Percentiles rank a stretch among this genome's conserved stretches.
Evolutionary conservation across 2,113 vertebrate species (phyloP).

Genomic region (Todiramphus chloris): DNA sequence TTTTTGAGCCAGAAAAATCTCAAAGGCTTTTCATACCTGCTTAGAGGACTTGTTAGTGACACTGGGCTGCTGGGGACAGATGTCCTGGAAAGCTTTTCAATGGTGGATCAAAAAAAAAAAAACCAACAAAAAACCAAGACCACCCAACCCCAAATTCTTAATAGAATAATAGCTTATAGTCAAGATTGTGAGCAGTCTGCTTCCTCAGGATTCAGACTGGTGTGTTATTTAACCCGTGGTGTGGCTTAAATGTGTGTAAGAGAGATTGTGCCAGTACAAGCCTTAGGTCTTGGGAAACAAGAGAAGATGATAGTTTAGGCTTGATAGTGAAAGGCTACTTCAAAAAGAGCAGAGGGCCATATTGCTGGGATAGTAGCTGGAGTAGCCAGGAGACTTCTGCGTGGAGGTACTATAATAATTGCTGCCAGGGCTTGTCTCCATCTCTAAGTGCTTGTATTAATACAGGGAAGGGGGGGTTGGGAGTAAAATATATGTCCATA

Average conservation of each 20-base stretch:
- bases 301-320: not conserved
- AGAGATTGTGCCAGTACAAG: not conserved
- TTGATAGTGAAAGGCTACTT: not conserved
- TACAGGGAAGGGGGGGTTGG: too few species aligned
- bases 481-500: fast-evolving
- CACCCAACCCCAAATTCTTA: not conserved
- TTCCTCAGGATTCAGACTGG: not conserved
- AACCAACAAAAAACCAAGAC: fast-evolving
- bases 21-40: not conserved
- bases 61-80: not conserved
- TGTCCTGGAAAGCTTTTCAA: not conserved
- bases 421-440: not conserved
- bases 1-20: not conserved
- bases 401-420: not conserved
- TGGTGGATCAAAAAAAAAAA: not conserved
- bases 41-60: not conserved
- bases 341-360: not conserved
- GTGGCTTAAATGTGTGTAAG: not conserved
- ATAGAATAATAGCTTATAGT: not conserved
- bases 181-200: not conserved
- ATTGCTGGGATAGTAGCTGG: not conserved
- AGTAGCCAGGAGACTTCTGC: not conserved
- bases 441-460: not conserved
- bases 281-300: not conserved
- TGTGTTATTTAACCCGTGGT: not conserved